Evolutionary conservation across 2,113 vertebrate genomes (phyloP), one percentile per base, ranked within the genome.

Genomic region (Menura novaehollandiae): DNA sequence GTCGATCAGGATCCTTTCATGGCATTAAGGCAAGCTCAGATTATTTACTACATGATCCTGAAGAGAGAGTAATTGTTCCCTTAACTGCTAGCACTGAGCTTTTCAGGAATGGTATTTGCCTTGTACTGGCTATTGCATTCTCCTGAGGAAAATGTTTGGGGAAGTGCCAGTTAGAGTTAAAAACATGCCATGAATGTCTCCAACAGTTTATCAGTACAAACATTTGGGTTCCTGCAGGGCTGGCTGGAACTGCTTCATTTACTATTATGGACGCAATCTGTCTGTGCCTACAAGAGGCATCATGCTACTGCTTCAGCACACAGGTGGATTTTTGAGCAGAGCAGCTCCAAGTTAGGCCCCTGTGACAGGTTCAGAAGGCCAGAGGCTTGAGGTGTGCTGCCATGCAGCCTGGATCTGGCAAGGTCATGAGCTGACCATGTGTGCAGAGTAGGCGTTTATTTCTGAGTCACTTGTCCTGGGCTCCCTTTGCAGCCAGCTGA

Each of bases 321-420:
- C 23, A 44, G 41, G 15, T 64, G 52, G 22, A 30, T 46, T 88
- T 93, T 35, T 27, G 19, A 52, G 43, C 32, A 69, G 33, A 74
- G 13, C 22, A 58, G 10, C 32, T 49, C 58, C n/a, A 51, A 21
- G 8, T 39, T 33, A 64, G 30, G 15, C 9, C 76, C 21, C 37
- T 3, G 3, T 59, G 23, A 10, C 20, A 28, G 13, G 7, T 56
- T 92, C 33, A 88, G 71, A 7, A 59, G 37, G 55, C 2, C 10
- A 28, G 60, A 76, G 21, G 55, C 62, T 77, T 0, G 0, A 46
- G 51, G 20, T 0, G 0, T 33, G n/a, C 47, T 86, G 71, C 37
- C 21, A 28, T 15, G 32, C n/a, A 59, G 53, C 26, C 39, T 0
- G 1, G 13, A 44, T n/a, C 37, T 4, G 6, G 13, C 46, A 43